Base-by-base conservation (phyloP, 2,797 vertebrate genomes). In the Epinephelus malabaricus region DNA sequence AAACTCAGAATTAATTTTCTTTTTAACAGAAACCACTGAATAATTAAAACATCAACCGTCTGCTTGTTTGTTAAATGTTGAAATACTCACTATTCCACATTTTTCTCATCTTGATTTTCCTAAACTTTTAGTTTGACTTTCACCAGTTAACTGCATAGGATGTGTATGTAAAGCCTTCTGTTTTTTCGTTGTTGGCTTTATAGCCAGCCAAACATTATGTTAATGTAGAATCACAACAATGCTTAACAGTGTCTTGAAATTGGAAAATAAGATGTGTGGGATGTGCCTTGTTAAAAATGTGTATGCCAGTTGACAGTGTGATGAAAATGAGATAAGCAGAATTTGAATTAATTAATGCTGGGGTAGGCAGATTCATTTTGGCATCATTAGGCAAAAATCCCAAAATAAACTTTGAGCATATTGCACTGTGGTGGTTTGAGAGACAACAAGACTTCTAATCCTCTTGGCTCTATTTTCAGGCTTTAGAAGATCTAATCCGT, bases 151-250 rank as follows among this genome's bases (percentile, higher is more conserved):
- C 19, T 21, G 40, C 8, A 51, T 7, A 8, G 23, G 9, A 30
- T 21, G 0, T 8, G 6, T 51, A 8, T 34, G 34, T 34, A 34
- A 34, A 34, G 34, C 34, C 7, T 2, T 34, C 34, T 34, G 34
- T 8, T 34, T 34, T 27, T 6, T 6, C 30, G 7, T 34, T 34
- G 8, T 34, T 34, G 34, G 34, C 34, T 34, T 34, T 34, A 7
- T 43, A 43, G 11, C 40, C 40, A 3, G 40, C 2, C 40, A 43
- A 43, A 43, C 9, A 43, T 43, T 43, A 11, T 18, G 47, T 9
- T 14, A 27, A 75, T 5, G 14, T 21, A 27, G 45, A 60, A 68
- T 21, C 17, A n/a, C 46, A 46, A 14, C 56, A 68, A 69, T 54
- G 40, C 25, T 61, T 7, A 19, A 54, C 12, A 1, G 5, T 23